These are phyloP conservation scores for Zaprionus kolodkinae DNA, from an alignment of 1,140 invertebrate species.

Conservation along the genomic window DNA sequence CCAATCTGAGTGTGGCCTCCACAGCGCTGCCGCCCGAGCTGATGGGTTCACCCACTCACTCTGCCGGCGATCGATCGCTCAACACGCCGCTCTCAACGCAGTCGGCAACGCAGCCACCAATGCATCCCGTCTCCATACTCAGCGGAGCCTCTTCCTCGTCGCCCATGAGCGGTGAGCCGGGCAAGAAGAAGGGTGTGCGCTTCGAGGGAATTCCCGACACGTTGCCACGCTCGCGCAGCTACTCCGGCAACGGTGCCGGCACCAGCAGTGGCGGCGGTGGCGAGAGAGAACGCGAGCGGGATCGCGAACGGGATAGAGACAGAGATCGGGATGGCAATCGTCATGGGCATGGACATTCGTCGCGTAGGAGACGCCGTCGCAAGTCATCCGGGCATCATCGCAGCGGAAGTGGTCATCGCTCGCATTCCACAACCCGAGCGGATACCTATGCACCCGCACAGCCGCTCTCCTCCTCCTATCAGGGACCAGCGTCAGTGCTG, in stretches of 20 bases:
- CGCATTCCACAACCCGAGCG: slow-evolving; percentile 77
- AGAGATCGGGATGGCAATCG: slow-evolving; percentile 31
- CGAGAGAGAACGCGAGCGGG: slow-evolving; percentile 14
- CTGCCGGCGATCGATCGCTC: slow-evolving; percentile 67
- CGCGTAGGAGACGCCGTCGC: slow-evolving; percentile 68
- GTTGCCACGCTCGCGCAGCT: slow-evolving; percentile 76
- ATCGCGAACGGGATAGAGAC: slow-evolving; percentile 24
- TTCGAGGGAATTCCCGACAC: slow-evolving; percentile 82
- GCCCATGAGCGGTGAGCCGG: slow-evolving; percentile 75
- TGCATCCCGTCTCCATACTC: slow-evolving; percentile 75
- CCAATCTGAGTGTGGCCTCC: slow-evolving; percentile 79
- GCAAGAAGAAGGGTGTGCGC: slow-evolving; percentile 81
- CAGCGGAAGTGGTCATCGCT: slow-evolving; percentile 73
- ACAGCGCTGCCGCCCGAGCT: slow-evolving; percentile 78
- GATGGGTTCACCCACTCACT: slow-evolving; percentile 77
- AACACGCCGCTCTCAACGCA: slow-evolving; percentile 69
- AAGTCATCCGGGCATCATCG: slow-evolving; percentile 71
- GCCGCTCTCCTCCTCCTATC: slow-evolving; percentile 77
- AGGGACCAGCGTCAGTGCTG: slow-evolving; percentile 63
- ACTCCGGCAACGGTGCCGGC: slow-evolving; percentile 79
- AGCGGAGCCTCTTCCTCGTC: slow-evolving; percentile 78
- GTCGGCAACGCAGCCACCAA: slow-evolving; percentile 58
- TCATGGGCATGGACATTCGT: slow-evolving; percentile 58
- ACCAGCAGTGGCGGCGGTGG: slow-evolving; percentile 46
- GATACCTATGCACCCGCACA: slow-evolving; percentile 77